phyloP scores from a whole-genome alignment of 1,140 invertebrate species.

The Dendrolimus punctatus region DNA sequence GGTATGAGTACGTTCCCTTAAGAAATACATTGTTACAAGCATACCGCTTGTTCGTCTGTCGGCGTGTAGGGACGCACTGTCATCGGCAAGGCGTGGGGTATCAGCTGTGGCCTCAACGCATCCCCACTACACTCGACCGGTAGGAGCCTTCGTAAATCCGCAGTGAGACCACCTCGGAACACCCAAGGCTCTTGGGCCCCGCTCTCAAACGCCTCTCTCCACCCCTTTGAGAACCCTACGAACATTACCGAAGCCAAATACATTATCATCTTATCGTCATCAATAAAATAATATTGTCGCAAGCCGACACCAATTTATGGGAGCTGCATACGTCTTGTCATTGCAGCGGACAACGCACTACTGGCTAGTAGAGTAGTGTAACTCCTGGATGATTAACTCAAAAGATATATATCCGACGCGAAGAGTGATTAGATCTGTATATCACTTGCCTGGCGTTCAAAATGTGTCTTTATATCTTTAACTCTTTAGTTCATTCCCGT shows the following conservation, averaged over 20 bases:
- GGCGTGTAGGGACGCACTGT: slow-evolving; percentile 31
- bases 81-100: slow-evolving; percentile 30
- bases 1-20: not conserved
- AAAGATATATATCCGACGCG: too few species aligned
- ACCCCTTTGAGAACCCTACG: slow-evolving; percentile 95
- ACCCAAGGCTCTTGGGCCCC: slow-evolving; percentile 98
- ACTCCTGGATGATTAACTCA: too few species aligned
- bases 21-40: not conserved
- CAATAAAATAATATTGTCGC: not conserved
- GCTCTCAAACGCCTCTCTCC: slow-evolving; percentile 96
- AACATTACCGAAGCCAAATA: not conserved
- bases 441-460: too few species aligned
- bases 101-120: slow-evolving; percentile 24
- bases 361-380: too few species aligned
- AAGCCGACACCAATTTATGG: too few species aligned
- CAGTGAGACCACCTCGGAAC: slow-evolving; percentile 93
- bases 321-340: too few species aligned
- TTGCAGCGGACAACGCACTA: too few species aligned
- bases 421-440: too few species aligned
- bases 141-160: slow-evolving; percentile 81
- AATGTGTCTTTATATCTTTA: too few species aligned
- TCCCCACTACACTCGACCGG: slow-evolving; percentile 54
- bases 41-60: slow-evolving; percentile 30
- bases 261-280: not conserved
- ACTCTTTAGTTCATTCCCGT: too few species aligned